Evolutionary conservation across 2,113 vertebrate genomes (phyloP).

Genomic region (Chloebia gouldiae): DNA sequence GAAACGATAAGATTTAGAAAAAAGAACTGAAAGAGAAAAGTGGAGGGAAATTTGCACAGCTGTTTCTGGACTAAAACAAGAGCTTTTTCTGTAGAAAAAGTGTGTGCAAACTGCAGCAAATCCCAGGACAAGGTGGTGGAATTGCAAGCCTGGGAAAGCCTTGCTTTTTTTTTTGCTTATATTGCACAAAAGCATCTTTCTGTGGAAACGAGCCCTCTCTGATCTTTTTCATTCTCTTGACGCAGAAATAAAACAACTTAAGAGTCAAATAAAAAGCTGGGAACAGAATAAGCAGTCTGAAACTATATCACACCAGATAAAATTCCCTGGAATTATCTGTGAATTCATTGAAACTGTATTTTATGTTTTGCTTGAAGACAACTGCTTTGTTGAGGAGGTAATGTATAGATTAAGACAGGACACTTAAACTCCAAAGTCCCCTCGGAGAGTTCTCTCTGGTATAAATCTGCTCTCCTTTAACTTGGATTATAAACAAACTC

Average conservation of each 20-base stretch:
- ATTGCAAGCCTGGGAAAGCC: slow-evolving; percentile 8
- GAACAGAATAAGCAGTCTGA: slow-evolving; percentile 41
- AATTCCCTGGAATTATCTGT: slow-evolving; percentile 38
- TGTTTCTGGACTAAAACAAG: neutral
- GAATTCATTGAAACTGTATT: slow-evolving; percentile 36
- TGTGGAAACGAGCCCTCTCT: neutral
- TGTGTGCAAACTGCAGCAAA: neutral
- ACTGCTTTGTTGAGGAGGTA: slow-evolving; percentile 30
- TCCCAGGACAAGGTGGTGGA: neutral
- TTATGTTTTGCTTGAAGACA: slow-evolving; percentile 16
- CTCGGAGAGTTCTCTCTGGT: slow-evolving; percentile 17
- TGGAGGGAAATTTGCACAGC: neutral
- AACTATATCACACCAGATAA: slow-evolving; percentile 38
- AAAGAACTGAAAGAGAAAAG: no score
- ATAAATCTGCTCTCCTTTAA: slow-evolving; percentile 49
- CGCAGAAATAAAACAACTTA: slow-evolving; percentile 12
- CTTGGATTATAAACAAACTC: slow-evolving; percentile 43
- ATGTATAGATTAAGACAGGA: slow-evolving; percentile 43
- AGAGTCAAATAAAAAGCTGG: slow-evolving; percentile 38
- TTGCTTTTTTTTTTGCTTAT: neutral
- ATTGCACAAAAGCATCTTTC: neutral
- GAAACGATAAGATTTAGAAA: neutral
- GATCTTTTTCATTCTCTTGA: slow-evolving; percentile 7
- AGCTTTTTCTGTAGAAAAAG: neutral
- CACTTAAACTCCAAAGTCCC: slow-evolving; percentile 15